Evolutionary conservation across 2,113 vertebrate species (phyloP), one percentile per base, ranked within the genome.

Genomic region (Ictalurus punctatus): DNA sequence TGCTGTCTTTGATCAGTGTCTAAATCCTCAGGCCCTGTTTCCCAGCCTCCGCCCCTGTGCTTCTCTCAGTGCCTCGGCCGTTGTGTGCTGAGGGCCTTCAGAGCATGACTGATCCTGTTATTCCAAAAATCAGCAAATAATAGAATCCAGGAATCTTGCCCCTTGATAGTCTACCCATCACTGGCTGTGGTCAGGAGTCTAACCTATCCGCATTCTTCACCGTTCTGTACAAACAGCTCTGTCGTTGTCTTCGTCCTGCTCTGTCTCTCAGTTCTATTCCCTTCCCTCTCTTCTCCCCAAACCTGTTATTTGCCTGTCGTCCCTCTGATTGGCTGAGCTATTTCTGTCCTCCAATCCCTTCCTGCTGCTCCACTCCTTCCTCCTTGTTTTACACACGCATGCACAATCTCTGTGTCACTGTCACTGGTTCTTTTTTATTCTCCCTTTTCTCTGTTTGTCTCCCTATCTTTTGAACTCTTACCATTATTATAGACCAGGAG

Each of bases 281-380:
- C 89, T 92, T 86, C 83, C 56, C 91, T 92, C 93, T 93, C 91
- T 92, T 87, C 87, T 90, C 88, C 84, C 84, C 92, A 56, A 91
- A 86, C 89, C 85, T 92, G 93, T 93, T 95, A 91, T 95, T 92
- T 92, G 91, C 90, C 93, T 93, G 40, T 34, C 74, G 86, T 69
- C 17, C 25, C 25, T 89, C 61, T 89, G 94, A 96, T 96, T 96
- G 96, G 95, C 85, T 73, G 73, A 81, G 93, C 94, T 96, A 96
- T 96, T 96, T 96, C 82, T 94, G 94, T 90, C 76, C 92, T 94
- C 95, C 95, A 95, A 95, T 95, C 94, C 88, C 83, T 37, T 91
- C 44, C 67, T 34, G 9, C 69, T 40, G 82, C 89, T 73, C 82
- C 78, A 79, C 88, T 82, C 78, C 87, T 85, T 87, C 85, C 56